Base-by-base conservation (phyloP, 2,888 invertebrate genomes). In the Holacanthella duospinosa region DNA sequence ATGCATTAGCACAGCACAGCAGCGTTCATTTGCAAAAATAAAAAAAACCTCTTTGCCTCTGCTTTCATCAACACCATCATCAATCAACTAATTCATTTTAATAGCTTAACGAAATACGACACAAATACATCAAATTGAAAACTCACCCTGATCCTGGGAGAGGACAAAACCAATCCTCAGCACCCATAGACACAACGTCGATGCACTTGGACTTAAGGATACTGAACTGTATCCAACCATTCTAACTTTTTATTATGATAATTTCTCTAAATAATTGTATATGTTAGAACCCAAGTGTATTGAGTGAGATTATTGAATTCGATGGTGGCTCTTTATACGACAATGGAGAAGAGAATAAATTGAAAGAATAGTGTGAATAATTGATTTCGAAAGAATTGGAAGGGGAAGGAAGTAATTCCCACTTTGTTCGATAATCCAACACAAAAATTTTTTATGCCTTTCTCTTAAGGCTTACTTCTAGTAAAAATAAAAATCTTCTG, bases 361-460 rank as follows among this genome's bases (percentile, higher is more conserved):
- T 48, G 48, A 48, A 48, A 48, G 48, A 48, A 48, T 48, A 9
- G 16, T 21, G 48, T 48, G 48, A 48, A 48, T 48, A 48, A 48
- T 48, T 48, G 48, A 48, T 48, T 48, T 21, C 48, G 48, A 21
- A 48, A 48, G 48, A 48, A 48, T 48, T 21, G 21, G 48, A 21
- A 21, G 48, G 12, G 48, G 48, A 21, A 48, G 48, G 48, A 48
- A 48, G 48, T 48, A 48, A 48, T 48, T 48, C 48, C 21, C 48
- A 48, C 48, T 48, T 48, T 21, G 48, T 48, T 48, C 48, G 48
- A 48, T 48, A 16, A 48, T 48, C 48, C n/a, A n/a, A 48, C 48
- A n/a, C 12, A 48, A 48, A 16, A 48, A 48, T 48, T 9, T 21
- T 48, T 48, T 21, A n/a, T n/a, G 16, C 48, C 21, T n/a, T 9